A percentile compares a stretch with the other conserved stretches of the same genome.
Conservation (phyloP, 2,113 vertebrate species). For the Xenotilapia flavipinnis region DNA sequence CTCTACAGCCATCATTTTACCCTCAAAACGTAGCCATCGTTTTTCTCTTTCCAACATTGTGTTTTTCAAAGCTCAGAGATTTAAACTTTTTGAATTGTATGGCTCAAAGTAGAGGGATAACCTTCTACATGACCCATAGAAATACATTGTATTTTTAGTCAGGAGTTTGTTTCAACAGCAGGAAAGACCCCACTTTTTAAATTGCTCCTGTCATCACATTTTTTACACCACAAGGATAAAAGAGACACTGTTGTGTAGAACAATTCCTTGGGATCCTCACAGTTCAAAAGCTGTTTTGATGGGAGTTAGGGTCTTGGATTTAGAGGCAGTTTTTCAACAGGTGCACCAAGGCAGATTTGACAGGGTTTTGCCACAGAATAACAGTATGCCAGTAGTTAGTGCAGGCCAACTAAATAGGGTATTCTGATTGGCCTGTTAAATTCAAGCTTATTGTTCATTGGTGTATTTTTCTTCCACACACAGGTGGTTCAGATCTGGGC, state of each 20-base stretch:
- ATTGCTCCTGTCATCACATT: too few relatives aligned
- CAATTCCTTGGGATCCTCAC: background rate
- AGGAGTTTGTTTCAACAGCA: too few relatives aligned
- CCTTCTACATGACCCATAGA: too few relatives aligned
- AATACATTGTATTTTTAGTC: too few relatives aligned
- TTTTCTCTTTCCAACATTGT: too few relatives aligned
- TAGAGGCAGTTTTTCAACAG: background rate
- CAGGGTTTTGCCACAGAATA: too few relatives aligned
- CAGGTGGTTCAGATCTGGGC: background rate
- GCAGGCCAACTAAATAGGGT: accelerated
- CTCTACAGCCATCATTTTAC: too few relatives aligned
- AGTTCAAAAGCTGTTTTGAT: background rate
- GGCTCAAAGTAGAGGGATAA: too few relatives aligned
- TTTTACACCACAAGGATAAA: background rate
- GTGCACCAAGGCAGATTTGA: background rate
- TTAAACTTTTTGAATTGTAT: too few relatives aligned
- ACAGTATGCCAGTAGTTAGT: background rate
- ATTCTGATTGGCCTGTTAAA: background rate
- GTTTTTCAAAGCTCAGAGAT: too few relatives aligned
- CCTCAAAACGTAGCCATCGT: too few relatives aligned
- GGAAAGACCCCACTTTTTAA: too few relatives aligned
- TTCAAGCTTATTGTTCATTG: background rate
- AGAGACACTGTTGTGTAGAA: background rate
- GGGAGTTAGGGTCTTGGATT: background rate
- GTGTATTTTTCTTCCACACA: accelerated